A percentile compares a stretch with the other conserved stretches of the same genome.
Evolutionary conservation across 2,113 vertebrate genomes (phyloP).

Genomic region (Paramormyrops kingsleyae): DNA sequence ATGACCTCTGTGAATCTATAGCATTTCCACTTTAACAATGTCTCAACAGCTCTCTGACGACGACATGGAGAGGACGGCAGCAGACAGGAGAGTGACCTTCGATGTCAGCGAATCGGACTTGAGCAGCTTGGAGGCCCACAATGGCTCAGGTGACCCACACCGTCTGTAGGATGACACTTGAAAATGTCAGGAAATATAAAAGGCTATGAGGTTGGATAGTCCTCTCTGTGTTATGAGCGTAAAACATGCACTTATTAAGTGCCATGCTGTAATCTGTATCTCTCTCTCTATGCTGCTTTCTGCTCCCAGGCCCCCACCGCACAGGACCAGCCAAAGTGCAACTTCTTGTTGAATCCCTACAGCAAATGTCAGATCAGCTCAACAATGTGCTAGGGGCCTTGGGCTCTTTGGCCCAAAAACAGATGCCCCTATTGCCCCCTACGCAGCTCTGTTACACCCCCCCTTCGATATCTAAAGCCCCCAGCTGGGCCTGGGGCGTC

Average conservation of each 20-base stretch:
- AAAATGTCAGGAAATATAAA: not conserved
- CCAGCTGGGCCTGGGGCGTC: constrained; percentile 50
- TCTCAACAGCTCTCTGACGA: constrained; percentile 65
- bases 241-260: not conserved
- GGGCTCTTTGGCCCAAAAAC: constrained; percentile 52
- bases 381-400: constrained; percentile 63
- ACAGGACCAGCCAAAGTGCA: constrained; percentile 64
- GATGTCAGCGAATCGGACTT: constrained; percentile 72
- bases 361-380: constrained; percentile 73
- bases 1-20: no score
- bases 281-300: not conserved
- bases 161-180: not conserved
- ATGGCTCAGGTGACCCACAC: constrained; percentile 26
- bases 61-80: constrained; percentile 47
- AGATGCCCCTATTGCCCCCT: constrained; percentile 31
- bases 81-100: constrained; percentile 76
- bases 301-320: constrained; percentile 4
- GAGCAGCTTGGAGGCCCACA: constrained; percentile 51
- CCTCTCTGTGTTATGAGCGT: not conserved
- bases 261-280: not conserved
- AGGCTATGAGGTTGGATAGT: not conserved
- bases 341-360: constrained; percentile 68
- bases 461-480: constrained; percentile 27
- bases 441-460: not conserved
- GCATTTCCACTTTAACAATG: not conserved